Base-by-base conservation (phyloP, 2,888 invertebrate species). In the Sussaba pulchella region DNA sequence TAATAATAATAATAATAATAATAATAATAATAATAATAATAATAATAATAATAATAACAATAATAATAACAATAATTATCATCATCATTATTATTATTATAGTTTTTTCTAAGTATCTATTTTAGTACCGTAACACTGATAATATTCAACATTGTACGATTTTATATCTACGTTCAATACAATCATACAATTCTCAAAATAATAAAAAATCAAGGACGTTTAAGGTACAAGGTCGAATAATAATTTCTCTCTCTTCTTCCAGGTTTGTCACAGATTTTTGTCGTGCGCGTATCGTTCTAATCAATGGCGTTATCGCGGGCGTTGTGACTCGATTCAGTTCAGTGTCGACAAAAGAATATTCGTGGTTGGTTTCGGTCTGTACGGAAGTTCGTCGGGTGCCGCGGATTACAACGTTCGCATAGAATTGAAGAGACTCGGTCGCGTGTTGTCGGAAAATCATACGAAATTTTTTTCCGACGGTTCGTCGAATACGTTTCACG, bases 271-370 rank as follows among this genome's bases (percentile, higher is more conserved):
- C 93, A 94, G 99, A 91, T 99, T 99, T 92, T 98, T 98, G 92
- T 98, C 98, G 9, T 98, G 98, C 89, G 99, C 99, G 3, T 99
- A 98, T 92, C 95, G 99, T 86, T 98, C 98, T 88, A 99, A 99
- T 91, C 99, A 99, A 92, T 99, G 99, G 99, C 95, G 99, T 72
- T 99, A 99, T 92, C 94, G 99, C 86, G 99, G 99, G 0, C 95
- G 99, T 70, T 98, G 98, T 91, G 99, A 99, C 92, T 98, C 98
- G 76, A 99, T 99, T 91, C 98, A 99, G 91, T 99, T 99, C 93
- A 97, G 97, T 85, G 98, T 98, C 0, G 99, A 99, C 92, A 96
- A 97, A 82, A 95, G 99, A 86, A 98, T 99, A 89, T 99, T 99
- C 91, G 97, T 99, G 67, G 98, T 98, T 67, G 99, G 99, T 52